Percentiles rank a stretch among this genome's conserved stretches.
These are phyloP conservation scores for Rousettus madagascariensis DNA, from an alignment of 2,797 vertebrate species.

Conservation along the genomic window DNA sequence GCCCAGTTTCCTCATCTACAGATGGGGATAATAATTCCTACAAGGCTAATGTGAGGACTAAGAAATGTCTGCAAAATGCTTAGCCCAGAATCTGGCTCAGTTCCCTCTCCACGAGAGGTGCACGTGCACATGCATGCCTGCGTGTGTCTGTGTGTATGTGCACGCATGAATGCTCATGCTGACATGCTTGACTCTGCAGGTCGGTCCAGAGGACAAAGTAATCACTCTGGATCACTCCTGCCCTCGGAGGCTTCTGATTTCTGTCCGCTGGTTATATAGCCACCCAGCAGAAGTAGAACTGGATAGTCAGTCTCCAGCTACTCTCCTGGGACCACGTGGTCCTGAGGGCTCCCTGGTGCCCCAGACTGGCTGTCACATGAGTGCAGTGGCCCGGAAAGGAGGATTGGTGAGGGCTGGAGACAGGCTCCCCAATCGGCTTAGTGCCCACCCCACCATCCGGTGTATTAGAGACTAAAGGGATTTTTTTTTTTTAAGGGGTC, in stretches of 20 bases:
- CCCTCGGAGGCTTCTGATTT: background rate
- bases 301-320: background rate
- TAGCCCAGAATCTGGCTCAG: background rate
- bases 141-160: no score
- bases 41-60: background rate
- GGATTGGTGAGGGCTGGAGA: conserved; percentile 70
- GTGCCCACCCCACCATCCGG: conserved; percentile 6
- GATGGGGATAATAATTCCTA: background rate
- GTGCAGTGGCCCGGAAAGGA: conserved; percentile 67
- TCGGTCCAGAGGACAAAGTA: background rate
- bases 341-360: background rate
- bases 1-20: background rate
- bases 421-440: conserved; percentile 67
- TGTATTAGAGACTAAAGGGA: conserved; percentile 62
- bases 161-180: background rate
- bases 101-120: background rate
- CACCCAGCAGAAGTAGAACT: background rate
- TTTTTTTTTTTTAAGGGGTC: conserved; percentile 70
- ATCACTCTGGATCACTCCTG: background rate
- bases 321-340: background rate
- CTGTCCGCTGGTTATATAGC: background rate
- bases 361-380: conserved; percentile 60
- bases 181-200: background rate
- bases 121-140: rapidly evolving
- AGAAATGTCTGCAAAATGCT: background rate